Conservation (phyloP, 2,797 vertebrate genomes). For the Anguilla megastoma region DNA sequence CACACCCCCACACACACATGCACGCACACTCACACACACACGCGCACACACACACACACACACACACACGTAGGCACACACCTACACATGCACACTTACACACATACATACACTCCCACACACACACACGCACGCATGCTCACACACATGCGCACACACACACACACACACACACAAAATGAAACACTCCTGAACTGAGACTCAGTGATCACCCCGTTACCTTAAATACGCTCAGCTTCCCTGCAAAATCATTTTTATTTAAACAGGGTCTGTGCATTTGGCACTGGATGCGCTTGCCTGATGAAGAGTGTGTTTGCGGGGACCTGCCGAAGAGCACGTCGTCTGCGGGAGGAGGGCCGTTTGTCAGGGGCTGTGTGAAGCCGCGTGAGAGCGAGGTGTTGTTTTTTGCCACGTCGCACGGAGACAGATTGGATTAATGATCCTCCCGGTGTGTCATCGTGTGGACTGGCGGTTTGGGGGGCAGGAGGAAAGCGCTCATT, state of each 20-base stretch:
- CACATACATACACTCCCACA: no score
- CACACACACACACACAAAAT: neutral
- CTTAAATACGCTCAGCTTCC: neutral
- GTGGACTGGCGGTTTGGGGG: neutral
- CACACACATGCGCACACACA: no score
- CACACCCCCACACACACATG: no score
- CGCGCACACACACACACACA: neutral
- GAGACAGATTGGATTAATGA: slow-evolving; percentile 13
- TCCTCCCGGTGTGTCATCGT: neutral
- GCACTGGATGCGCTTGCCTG: neutral
- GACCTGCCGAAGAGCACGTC: neutral
- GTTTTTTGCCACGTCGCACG: neutral
- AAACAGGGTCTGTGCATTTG: neutral
- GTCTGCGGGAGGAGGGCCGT: neutral
- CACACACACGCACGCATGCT: no score
- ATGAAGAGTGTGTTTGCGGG: neutral
- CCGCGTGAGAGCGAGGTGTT: neutral
- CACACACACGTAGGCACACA: neutral
- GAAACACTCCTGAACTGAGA: neutral
- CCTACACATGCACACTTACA: neutral
- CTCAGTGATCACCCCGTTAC: neutral
- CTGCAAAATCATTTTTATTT: neutral
- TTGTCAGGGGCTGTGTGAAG: neutral
- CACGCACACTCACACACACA: no score
- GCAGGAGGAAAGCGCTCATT: neutral